Conservation (phyloP, 2,113 vertebrate species). For the Gavia stellata region DNA sequence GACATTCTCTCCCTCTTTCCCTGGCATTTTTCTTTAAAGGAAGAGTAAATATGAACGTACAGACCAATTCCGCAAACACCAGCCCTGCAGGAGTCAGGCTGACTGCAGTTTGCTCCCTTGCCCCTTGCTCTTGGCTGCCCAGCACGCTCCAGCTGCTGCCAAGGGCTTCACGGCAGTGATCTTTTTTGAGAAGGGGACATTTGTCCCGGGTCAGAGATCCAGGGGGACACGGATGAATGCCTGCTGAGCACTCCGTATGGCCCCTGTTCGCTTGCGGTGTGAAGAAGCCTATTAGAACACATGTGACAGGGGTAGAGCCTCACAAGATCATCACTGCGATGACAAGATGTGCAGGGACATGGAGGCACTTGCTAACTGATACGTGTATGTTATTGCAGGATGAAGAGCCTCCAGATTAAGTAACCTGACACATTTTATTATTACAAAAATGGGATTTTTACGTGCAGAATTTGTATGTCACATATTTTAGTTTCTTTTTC, state of each 20-base stretch:
- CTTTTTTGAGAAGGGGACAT: neutral
- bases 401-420: neutral
- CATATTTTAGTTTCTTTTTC: neutral
- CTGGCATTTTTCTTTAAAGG: neutral
- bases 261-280: rapidly evolving
- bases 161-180: rapidly evolving
- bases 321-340: rapidly evolving
- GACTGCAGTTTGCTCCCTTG: neutral
- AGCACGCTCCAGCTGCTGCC: neutral
- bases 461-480: neutral
- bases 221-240: rapidly evolving
- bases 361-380: neutral
- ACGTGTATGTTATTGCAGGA: rapidly evolving
- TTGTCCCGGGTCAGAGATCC: neutral
- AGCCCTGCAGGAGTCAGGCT: neutral
- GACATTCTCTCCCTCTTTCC: neutral
- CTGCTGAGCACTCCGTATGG: rapidly evolving
- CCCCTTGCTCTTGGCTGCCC: neutral
- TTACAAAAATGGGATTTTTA: neutral
- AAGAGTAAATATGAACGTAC: neutral
- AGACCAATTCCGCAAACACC: neutral
- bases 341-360: neutral
- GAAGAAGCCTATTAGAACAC: neutral
- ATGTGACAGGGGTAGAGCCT: rapidly evolving
- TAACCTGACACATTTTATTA: neutral